These are phyloP conservation scores for Ormyrus rosae DNA, from an alignment of 2,888 invertebrate species.

Conservation along the genomic window DNA sequence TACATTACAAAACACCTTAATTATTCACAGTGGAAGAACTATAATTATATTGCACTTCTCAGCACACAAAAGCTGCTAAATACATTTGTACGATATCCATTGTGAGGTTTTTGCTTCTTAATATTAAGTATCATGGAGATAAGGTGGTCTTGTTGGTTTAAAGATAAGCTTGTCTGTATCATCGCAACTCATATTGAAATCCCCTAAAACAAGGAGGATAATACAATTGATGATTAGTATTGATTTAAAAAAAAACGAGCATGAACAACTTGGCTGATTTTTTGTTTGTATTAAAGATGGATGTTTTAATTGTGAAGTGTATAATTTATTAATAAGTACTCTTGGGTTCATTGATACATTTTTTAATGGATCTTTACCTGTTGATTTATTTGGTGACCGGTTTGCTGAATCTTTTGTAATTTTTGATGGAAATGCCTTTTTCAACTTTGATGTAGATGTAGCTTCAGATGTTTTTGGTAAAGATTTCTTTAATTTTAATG, in stretches of 20 bases:
- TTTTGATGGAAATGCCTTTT: not conserved
- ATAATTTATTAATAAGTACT: constrained; percentile 45
- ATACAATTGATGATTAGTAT: too few species aligned
- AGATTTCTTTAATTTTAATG: constrained; percentile 28
- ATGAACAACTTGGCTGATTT: constrained; percentile 48
- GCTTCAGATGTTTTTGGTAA: not conserved
- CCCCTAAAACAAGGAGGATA: constrained; percentile 82
- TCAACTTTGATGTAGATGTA: too few species aligned
- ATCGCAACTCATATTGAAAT: constrained; percentile 99
- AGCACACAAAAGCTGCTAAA: not conserved
- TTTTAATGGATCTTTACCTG: not conserved
- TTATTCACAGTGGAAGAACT: constrained; percentile 11
- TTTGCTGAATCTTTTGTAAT: not conserved
- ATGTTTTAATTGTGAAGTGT: constrained; percentile 49
- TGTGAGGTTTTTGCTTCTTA: constrained; percentile 49
- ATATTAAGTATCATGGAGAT: constrained; percentile 70
- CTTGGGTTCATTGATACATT: constrained; percentile 45
- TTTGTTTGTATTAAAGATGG: constrained; percentile 53
- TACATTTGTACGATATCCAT: constrained; percentile 41
- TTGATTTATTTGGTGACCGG: not conserved
- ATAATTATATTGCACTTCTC: constrained; percentile 23
- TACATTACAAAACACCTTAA: constrained; percentile 12
- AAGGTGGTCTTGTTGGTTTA: constrained; percentile 81
- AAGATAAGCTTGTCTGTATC: constrained; percentile 97
- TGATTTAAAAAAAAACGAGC: not conserved